Percentiles rank a stretch among this genome's conserved stretches.
Evolutionary conservation across 2,888 invertebrate species (phyloP).

Genomic region (Protula sp.): DNA sequence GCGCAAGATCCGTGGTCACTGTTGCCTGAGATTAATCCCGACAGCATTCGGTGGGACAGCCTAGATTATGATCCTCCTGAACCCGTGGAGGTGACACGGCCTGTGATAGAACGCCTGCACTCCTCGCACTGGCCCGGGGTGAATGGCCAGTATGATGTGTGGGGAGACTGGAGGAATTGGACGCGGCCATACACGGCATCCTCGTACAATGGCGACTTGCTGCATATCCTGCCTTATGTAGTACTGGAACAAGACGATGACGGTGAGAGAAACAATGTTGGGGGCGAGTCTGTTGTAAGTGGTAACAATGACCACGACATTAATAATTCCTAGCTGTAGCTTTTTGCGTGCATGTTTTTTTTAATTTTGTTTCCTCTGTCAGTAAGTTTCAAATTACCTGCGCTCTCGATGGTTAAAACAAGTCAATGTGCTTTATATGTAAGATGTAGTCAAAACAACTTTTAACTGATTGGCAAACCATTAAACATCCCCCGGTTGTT

Average conservation of each 20-base stretch:
- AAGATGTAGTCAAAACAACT: no score
- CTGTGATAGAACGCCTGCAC: slow-evolving; percentile 43
- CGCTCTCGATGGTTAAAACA: no score
- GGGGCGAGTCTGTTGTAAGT: no score
- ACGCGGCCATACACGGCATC: slow-evolving; percentile 74
- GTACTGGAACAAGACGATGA: slow-evolving; percentile 67
- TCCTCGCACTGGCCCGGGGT: slow-evolving; percentile 53
- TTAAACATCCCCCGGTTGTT: no score
- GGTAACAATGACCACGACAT: no score
- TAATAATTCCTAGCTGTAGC: no score
- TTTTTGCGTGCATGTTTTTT: no score
- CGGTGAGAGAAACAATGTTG: no score
- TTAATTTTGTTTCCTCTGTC: no score
- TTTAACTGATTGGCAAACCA: no score
- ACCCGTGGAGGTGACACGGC: slow-evolving; percentile 25
- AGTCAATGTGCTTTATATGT: no score
- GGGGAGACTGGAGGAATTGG: slow-evolving; percentile 77
- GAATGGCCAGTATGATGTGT: slow-evolving; percentile 57
- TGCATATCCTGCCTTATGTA: slow-evolving; percentile 93
- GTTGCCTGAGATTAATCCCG: slow-evolving; percentile 65
- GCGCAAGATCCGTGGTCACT: slow-evolving; percentile 60
- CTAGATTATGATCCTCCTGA: slow-evolving; percentile 4
- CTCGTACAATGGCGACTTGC: slow-evolving; percentile 70
- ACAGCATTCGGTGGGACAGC: slow-evolving; percentile 56
- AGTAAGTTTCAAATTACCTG: no score